Percentiles rank a stretch among this genome's conserved stretches.
Conservation (phyloP, 1,140 invertebrate genomes). For the Elysia chlorotica region DNA sequence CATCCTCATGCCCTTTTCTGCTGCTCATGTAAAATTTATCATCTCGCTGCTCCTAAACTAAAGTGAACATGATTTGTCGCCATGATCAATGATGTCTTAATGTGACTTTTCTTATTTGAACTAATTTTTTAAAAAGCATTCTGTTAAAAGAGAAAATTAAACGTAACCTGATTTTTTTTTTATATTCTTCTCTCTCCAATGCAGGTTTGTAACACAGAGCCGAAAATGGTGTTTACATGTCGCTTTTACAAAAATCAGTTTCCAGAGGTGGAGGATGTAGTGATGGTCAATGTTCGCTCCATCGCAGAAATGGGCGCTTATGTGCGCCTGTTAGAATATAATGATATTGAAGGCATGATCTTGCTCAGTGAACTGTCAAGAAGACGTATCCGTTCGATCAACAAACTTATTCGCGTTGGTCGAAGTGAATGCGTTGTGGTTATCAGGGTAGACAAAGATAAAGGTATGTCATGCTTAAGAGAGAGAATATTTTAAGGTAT, state of each 20-base stretch:
- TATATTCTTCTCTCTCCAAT: not conserved
- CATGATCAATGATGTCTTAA: too few species aligned
- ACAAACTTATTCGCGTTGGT: slow-evolving; percentile 98
- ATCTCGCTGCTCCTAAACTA: too few species aligned
- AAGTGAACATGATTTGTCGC: too few species aligned
- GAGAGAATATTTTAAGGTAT: too few species aligned
- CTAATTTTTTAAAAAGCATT: too few species aligned
- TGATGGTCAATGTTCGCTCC: slow-evolving; percentile 98
- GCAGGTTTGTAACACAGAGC: not conserved
- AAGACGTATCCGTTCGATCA: slow-evolving; percentile 97
- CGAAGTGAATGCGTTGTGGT: slow-evolving; percentile 99
- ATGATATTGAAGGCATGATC: slow-evolving; percentile 94
- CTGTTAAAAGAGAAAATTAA: not conserved
- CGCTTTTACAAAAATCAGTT: slow-evolving; percentile 97
- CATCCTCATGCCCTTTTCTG: too few species aligned
- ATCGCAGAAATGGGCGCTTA: slow-evolving; percentile 99
- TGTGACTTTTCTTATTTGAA: too few species aligned
- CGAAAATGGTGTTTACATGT: slow-evolving; percentile 89
- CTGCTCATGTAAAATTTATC: too few species aligned
- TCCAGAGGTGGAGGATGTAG: slow-evolving; percentile 98
- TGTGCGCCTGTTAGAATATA: slow-evolving; percentile 96
- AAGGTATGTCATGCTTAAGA: slow-evolving; percentile 85
- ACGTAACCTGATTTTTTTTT: too few species aligned
- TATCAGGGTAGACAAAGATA: slow-evolving; percentile 99
- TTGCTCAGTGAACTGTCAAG: slow-evolving; percentile 90